Conservation (phyloP, 2,797 vertebrate genomes). For the Clarias platycephalus region DNA sequence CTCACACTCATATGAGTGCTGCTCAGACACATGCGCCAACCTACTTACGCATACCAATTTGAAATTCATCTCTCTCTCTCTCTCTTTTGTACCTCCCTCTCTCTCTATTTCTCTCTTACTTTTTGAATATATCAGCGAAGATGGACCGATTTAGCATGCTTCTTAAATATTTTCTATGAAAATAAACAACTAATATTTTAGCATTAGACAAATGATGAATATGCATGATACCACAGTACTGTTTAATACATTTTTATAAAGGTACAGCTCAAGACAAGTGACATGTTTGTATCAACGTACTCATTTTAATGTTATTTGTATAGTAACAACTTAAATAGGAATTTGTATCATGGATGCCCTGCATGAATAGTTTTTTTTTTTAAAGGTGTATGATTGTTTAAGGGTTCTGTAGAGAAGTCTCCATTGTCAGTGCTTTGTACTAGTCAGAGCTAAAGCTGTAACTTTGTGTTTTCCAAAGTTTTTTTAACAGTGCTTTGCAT, state of each 20-base stretch:
- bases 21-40: constrained; percentile 32
- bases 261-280: not conserved
- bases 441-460: not conserved
- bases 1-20: constrained; percentile 35
- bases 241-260: not conserved
- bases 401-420: not conserved
- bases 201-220: constrained; percentile 4
- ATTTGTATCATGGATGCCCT: not conserved
- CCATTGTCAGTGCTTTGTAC: not conserved
- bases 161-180: not conserved
- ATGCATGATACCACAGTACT: not conserved
- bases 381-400: not conserved
- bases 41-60: constrained; percentile 30
- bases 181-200: constrained; percentile 1
- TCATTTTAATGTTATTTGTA: not conserved
- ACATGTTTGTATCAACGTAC: not conserved
- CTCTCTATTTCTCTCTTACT: not conserved
- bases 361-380: not conserved
- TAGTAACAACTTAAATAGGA: not conserved
- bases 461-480: not conserved
- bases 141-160: constrained; percentile 10
- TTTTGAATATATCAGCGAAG: constrained; percentile 16
- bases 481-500: not conserved
- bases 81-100: not conserved
- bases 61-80: constrained; percentile 37